A percentile compares a stretch with the other conserved stretches of the same genome.
Conservation (phyloP, 2,888 invertebrate genomes). For the Taenaris catops region DNA sequence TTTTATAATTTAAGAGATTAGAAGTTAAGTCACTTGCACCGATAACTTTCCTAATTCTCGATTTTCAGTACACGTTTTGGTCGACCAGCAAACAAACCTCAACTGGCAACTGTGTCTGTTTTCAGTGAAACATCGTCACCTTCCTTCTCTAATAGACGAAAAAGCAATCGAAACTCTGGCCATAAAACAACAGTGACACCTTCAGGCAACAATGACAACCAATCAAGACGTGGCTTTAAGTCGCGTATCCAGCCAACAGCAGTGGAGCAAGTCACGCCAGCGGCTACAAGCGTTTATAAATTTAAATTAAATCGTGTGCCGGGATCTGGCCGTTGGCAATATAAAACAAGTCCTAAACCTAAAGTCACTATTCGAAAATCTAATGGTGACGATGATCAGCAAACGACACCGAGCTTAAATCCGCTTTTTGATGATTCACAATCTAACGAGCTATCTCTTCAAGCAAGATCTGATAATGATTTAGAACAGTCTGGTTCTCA, state of each 20-base stretch:
- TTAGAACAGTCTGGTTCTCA: slow-evolving; percentile 87
- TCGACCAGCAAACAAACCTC: slow-evolving; percentile 71
- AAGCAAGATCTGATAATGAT: slow-evolving; percentile 81
- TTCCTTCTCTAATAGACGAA: slow-evolving; percentile 75
- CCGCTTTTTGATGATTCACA: slow-evolving; percentile 62
- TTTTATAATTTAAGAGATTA: too few species aligned
- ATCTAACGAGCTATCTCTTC: slow-evolving; percentile 76
- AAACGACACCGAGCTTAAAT: slow-evolving; percentile 64
- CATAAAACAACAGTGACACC: slow-evolving; percentile 64
- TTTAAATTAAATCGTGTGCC: slow-evolving; percentile 90
- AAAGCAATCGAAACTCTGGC: slow-evolving; percentile 61
- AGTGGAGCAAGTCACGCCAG: slow-evolving; percentile 71
- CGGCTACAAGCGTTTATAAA: slow-evolving; percentile 84
- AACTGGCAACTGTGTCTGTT: slow-evolving; percentile 83
- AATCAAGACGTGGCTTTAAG: slow-evolving; percentile 83
- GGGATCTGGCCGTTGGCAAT: slow-evolving; percentile 94
- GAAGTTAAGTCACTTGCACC: too few species aligned
- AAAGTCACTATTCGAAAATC: slow-evolving; percentile 89
- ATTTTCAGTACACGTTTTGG: slow-evolving; percentile 71
- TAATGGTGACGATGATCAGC: slow-evolving; percentile 74
- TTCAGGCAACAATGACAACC: slow-evolving; percentile 56
- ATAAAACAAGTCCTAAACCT: slow-evolving; percentile 93
- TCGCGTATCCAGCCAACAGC: slow-evolving; percentile 81
- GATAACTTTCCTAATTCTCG: slow-evolving; percentile 30
- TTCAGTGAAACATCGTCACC: slow-evolving; percentile 81